These are phyloP conservation scores for Carassius gibelio DNA, from an alignment of 2,113 vertebrate genomes.

Conservation along the genomic window DNA sequence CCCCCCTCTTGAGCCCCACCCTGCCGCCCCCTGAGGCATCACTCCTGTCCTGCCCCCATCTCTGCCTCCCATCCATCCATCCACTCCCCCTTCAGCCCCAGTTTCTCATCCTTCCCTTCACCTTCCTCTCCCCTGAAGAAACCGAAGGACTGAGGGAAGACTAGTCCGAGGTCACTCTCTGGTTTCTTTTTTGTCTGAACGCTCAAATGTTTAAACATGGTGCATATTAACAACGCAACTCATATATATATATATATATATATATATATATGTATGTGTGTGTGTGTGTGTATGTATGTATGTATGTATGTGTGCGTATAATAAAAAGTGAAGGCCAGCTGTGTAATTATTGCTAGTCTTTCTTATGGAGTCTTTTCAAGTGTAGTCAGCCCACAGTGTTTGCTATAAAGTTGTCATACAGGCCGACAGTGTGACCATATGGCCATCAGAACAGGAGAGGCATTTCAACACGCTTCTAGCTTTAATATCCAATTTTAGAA, in stretches of 20 bases:
- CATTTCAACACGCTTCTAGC: conserved; percentile 9
- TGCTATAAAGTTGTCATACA: conserved; percentile 24
- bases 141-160: not conserved
- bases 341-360: conserved; percentile 23
- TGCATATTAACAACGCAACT: not conserved
- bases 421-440: conserved; percentile 4
- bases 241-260: too few species aligned
- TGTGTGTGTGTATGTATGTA: too few species aligned
- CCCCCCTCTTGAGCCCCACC: not conserved
- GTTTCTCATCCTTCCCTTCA: not conserved
- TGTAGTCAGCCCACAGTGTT: conserved; percentile 12
- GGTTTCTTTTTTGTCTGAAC: not conserved
- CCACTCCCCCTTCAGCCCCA: conserved; percentile 14
- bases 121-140: conserved; percentile 14
- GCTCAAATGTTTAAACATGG: not conserved
- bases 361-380: not conserved
- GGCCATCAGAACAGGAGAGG: conserved; percentile 23
- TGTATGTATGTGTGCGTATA: too few species aligned
- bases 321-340: not conserved
- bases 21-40: conserved; percentile 2
- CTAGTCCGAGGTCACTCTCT: not conserved
- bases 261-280: too few species aligned
- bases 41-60: not conserved
- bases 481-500: conserved; percentile 27
- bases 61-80: not conserved